Percentiles rank a stretch among this genome's conserved stretches.
These are phyloP conservation scores for Agrenia bidenticulata DNA, from an alignment of 2,888 invertebrate genomes.

Conservation along the genomic window DNA sequence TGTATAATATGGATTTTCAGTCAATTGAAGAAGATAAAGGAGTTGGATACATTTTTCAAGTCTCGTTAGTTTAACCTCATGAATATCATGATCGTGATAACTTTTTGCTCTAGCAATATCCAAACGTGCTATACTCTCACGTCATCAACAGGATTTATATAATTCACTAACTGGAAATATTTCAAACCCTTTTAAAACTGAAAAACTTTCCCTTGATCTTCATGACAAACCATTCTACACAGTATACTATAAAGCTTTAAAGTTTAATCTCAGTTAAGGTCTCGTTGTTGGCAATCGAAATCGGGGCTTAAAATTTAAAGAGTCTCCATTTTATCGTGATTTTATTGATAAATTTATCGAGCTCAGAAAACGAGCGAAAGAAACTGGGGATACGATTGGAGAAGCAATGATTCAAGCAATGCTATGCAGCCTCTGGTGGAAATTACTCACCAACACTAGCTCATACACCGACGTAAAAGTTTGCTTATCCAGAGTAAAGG, in stretches of 20 bases:
- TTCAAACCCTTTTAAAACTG: not conserved
- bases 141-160: not conserved
- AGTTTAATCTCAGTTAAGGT: not conserved
- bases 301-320: constrained; percentile 3
- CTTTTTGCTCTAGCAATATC: not conserved
- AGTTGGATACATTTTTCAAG: constrained; percentile 14
- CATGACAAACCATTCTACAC: not conserved
- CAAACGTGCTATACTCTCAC: not conserved
- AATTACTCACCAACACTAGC: not conserved
- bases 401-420: not conserved
- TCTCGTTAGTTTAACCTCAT: not conserved
- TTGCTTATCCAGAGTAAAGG: constrained; percentile 1
- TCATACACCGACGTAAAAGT: not conserved
- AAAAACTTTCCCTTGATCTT: not conserved
- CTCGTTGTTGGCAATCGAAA: not conserved
- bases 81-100: not conserved
- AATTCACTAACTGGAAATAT: not conserved
- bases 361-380: not conserved
- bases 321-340: not conserved
- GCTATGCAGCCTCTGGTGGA: not conserved
- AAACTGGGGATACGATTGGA: not conserved
- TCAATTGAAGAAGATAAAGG: not conserved
- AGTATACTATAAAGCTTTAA: not conserved
- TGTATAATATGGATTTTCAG: not conserved
- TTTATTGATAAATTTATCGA: not conserved